Percentiles rank a stretch among this genome's conserved stretches.
phyloP scores from a whole-genome alignment of 2,113 vertebrate genomes.

The Lepisosteus osseus region DNA sequence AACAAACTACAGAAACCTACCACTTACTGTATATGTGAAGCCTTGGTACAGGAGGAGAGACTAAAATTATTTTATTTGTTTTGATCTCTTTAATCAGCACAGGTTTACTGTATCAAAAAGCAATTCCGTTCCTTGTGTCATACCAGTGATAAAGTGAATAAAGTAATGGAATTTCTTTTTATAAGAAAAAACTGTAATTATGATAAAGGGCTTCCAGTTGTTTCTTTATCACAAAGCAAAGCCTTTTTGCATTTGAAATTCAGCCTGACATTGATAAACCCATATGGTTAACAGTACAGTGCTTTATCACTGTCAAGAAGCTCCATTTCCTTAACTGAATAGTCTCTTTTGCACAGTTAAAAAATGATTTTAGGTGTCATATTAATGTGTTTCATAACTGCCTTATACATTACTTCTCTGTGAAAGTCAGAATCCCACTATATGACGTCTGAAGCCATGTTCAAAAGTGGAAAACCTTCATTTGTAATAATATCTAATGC shows the following conservation, averaged over 20 bases:
- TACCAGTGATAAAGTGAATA: conserved; percentile 57
- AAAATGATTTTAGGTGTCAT: conserved; percentile 42
- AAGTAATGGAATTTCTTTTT: conserved; percentile 71
- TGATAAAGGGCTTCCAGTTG: conserved; percentile 74
- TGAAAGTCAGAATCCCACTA: neutral
- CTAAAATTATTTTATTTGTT: conserved; percentile 13
- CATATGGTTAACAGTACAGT: conserved; percentile 49
- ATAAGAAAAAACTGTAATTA: conserved; percentile 75
- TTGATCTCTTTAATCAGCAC: conserved; percentile 24
- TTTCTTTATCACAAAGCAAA: conserved; percentile 68
- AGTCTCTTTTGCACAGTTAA: conserved; percentile 25
- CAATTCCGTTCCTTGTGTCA: conserved; percentile 58
- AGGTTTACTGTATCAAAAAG: conserved; percentile 49
- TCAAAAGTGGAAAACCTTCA: neutral
- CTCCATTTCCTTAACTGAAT: conserved; percentile 31
- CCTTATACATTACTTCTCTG: conserved; percentile 17
- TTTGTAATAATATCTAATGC: neutral
- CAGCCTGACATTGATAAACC: conserved; percentile 69
- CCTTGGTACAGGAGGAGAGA: neutral
- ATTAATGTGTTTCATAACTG: conserved; percentile 39
- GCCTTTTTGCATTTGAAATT: conserved; percentile 68
- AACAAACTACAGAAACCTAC: neutral
- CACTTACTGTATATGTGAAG: neutral
- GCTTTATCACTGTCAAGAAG: conserved; percentile 69
- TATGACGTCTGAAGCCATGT: neutral